phyloP scores from a whole-genome alignment of 1,140 invertebrate species.

The Copidosoma floridanum region DNA sequence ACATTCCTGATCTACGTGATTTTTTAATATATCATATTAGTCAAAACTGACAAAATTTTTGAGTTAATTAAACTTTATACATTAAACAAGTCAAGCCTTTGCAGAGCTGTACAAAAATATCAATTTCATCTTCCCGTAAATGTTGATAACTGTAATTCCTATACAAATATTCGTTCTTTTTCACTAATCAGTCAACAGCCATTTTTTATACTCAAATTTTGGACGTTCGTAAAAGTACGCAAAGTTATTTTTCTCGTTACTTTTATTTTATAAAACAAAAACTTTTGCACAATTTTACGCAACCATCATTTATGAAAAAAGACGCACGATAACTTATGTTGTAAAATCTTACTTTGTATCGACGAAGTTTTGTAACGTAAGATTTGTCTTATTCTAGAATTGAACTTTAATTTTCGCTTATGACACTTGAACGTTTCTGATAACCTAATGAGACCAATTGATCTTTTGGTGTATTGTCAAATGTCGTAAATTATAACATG shows the following conservation, averaged over 20 bases:
- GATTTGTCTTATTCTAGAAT: neutral
- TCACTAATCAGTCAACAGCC: conserved; percentile 31
- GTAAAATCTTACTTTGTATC: too few species aligned
- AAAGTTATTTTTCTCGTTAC: conserved; percentile 14
- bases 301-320: conserved; percentile 7
- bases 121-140: conserved; percentile 28
- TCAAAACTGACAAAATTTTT: neutral
- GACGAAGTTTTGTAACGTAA: too few species aligned
- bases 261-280: too few species aligned
- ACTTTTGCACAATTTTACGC: too few species aligned
- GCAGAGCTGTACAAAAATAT: conserved; percentile 35
- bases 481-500: conserved; percentile 1
- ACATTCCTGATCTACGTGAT: too few species aligned
- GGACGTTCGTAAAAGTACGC: conserved; percentile 9
- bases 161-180: too few species aligned
- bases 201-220: conserved; percentile 12
- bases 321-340: too few species aligned
- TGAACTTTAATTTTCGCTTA: conserved; percentile 11
- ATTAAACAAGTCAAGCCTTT: conserved; percentile 7
- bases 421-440: neutral
- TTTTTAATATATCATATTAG: too few species aligned
- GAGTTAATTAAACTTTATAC: conserved; percentile 11
- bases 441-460: conserved; percentile 31
- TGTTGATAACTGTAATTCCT: conserved; percentile 19
- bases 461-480: conserved; percentile 23